A percentile compares a stretch with the other conserved stretches of the same genome.
Conservation (phyloP, 2,797 vertebrate genomes). For the Peromyscus attwateri region DNA sequence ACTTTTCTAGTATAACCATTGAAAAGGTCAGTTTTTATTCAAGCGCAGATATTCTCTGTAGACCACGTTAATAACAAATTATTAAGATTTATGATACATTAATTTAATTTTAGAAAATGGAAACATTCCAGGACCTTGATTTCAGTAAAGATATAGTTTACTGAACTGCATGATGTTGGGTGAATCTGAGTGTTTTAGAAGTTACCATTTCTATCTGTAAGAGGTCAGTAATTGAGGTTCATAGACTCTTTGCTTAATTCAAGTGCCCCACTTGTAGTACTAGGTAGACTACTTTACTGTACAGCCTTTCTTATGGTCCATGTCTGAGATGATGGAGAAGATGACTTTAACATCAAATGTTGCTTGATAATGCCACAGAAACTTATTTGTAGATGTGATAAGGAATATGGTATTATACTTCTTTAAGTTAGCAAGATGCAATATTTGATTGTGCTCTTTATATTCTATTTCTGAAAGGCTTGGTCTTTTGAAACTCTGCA, state of each 20-base stretch:
- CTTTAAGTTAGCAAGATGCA: background rate
- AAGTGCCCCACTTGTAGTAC: background rate
- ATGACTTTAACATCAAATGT: background rate
- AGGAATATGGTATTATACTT: background rate
- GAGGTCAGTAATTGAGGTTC: conserved; percentile 42
- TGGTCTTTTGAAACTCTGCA: background rate
- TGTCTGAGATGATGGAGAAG: background rate
- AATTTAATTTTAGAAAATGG: conserved; percentile 60
- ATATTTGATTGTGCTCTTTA: background rate
- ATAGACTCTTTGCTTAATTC: background rate
- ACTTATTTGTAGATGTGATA: background rate
- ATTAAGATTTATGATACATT: conserved; percentile 57
- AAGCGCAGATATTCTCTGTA: conserved; percentile 44
- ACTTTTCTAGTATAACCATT: background rate
- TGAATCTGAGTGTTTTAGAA: conserved; percentile 3
- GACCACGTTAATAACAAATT: conserved; percentile 51
- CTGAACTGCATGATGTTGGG: conserved; percentile 47
- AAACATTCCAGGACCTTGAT: conserved; percentile 26
- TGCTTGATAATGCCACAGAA: background rate
- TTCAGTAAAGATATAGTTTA: conserved; percentile 40
- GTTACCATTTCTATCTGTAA: conserved; percentile 36
- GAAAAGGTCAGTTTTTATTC: conserved; percentile 16
- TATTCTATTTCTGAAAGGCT: background rate
- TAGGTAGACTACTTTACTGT: background rate
- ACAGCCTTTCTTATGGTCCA: background rate